Percentiles rank a stretch among this genome's conserved stretches.
phyloP scores from a whole-genome alignment of 2,113 vertebrate genomes.

The Catharus minimus region DNA sequence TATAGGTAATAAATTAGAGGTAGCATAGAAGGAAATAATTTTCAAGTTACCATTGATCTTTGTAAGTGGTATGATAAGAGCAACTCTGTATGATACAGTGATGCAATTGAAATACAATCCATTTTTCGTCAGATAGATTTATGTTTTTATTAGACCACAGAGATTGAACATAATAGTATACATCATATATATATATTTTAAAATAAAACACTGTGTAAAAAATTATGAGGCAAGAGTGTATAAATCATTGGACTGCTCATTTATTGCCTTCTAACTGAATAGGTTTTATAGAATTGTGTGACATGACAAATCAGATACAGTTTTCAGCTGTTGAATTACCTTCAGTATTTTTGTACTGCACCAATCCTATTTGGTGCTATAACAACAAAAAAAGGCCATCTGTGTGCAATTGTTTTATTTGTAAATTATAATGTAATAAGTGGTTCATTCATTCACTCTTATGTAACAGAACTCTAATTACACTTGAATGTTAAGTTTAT shows the following conservation, averaged over 20 bases:
- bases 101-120: slow-evolving; percentile 67
- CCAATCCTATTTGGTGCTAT: slow-evolving; percentile 20
- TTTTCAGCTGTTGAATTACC: slow-evolving; percentile 65
- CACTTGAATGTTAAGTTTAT: slow-evolving; percentile 44
- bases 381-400: slow-evolving; percentile 16
- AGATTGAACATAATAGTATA: slow-evolving; percentile 75
- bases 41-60: slow-evolving; percentile 76
- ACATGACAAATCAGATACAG: slow-evolving; percentile 59
- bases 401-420: slow-evolving; percentile 36
- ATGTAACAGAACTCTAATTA: slow-evolving; percentile 11
- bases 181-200: slow-evolving; percentile 68
- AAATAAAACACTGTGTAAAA: slow-evolving; percentile 75
- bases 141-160: slow-evolving; percentile 73
- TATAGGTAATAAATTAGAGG: slow-evolving; percentile 70
- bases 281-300: slow-evolving; percentile 75
- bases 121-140: slow-evolving; percentile 76
- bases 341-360: slow-evolving; percentile 58
- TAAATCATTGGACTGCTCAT: slow-evolving; percentile 74
- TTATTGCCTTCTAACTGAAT: slow-evolving; percentile 72
- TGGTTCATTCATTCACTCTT: slow-evolving; percentile 40
- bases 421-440: slow-evolving; percentile 43
- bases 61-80: slow-evolving; percentile 65
- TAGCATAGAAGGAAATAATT: slow-evolving; percentile 61
- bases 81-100: slow-evolving; percentile 20
- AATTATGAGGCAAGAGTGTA: slow-evolving; percentile 66